Evolutionary conservation across 1,140 invertebrate species (phyloP), one percentile per base, ranked within the genome.

Genomic region (Amyelois transitella): DNA sequence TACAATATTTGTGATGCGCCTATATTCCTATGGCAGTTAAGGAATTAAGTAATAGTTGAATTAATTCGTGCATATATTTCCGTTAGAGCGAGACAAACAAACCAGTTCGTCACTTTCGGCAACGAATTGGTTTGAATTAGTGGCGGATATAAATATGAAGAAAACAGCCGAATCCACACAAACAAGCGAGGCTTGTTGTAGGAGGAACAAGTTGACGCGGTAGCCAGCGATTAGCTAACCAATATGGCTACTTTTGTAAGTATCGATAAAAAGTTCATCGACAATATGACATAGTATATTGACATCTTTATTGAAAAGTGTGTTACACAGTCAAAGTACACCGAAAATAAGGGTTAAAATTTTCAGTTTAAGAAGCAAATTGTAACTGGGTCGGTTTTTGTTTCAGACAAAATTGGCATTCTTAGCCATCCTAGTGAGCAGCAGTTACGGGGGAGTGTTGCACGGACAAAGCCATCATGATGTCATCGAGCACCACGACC

Each of bases 141-240:
- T 57, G 44, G 53, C 60, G 60, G 64, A 68, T 83, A 83, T 86
- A 87, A 84, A 84, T 81, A 80, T 80, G 73, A 75, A 65, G 60
- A 60, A 72, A 72, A 58, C 57, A 56, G 55, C 55, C 55, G 60
- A 76, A 64, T 56, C 58, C 52, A 65, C 71, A 81, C 79, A 84
- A 77, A 81, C 82, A 76, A 80, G 72, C 72, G 58, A 53, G 56
- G 75, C 69, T 81, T 77, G 81, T 83, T 68, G 72, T 63, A 61
- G 72, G 71, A 67, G 51, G 76, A 52, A 85, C 81, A 81, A 69
- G 58, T 72, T 69, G 56, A 57, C 51, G 53, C 43, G 62, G 81
- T 85, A 63, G 81, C 81, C 81, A 79, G 85, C 85, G 80, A 73
- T 84, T 88, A 88, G 85, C 85, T 88, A 84, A 73, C 73, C 68